Percentiles rank a stretch among this genome's conserved stretches.
Evolutionary conservation across 2,797 vertebrate species (phyloP).

Genomic region (Garrulus glandarius): DNA sequence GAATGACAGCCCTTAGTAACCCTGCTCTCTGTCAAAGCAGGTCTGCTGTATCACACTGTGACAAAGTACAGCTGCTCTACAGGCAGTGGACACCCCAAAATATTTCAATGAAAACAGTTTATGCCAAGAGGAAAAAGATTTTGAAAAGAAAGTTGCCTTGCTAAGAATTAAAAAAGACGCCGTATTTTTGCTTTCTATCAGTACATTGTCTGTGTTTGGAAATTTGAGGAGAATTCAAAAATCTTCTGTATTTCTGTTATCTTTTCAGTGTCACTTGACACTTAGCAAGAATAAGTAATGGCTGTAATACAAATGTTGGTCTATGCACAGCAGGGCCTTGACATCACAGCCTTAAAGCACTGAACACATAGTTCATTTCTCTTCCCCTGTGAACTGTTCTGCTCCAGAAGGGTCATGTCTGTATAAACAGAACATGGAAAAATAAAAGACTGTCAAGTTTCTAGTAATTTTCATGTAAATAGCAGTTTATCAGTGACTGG

Average conservation of each 20-base stretch:
- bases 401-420: background rate
- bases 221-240: background rate
- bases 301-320: background rate
- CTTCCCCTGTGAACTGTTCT: background rate
- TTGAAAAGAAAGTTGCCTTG: background rate
- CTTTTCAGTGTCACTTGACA: background rate
- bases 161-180: background rate
- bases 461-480: background rate
- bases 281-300: background rate
- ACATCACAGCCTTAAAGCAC: background rate
- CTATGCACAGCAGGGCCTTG: background rate
- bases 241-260: background rate
- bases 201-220: background rate
- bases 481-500: background rate
- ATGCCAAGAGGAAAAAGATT: background rate
- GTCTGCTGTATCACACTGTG: constrained; percentile 26
- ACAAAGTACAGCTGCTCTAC: constrained; percentile 36
- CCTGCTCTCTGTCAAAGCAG: constrained; percentile 46
- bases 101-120: background rate
- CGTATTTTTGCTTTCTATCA: background rate
- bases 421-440: background rate
- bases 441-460: background rate
- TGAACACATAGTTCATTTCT: background rate
- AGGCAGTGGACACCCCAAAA: background rate
- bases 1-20: constrained; percentile 32